Base-by-base conservation (phyloP, 2,888 invertebrate species). In the Marronus borbonicus region DNA sequence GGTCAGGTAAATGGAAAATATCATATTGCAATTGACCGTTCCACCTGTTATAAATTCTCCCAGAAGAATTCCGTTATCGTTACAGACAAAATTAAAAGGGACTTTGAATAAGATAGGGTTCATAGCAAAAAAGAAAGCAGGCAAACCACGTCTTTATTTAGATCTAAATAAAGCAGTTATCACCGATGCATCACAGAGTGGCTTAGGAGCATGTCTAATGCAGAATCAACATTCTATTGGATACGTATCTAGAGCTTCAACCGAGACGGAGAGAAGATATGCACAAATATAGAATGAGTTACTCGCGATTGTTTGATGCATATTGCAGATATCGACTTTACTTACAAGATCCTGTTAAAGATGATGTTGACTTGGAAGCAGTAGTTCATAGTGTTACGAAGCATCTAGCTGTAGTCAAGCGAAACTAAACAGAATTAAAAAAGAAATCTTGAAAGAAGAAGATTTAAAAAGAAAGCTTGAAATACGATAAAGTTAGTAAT, bases 261-360 rank as follows among this genome's bases (percentile, higher is more conserved):
- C 31, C 31, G 31, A 36, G 0, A 36, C 31, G 4, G 31, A 5
- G 31, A 36, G 31, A 36, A 36, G 7, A 36, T 36, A 36, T 5
- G 5, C 31, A 5, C 31, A 36, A 36, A 36, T 36, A 36, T 4
- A 36, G 3, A 7, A 36, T 5, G 31, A 36, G 5, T 75, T 80
- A 60, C 76, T 69, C 20, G 80, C 76, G 5, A 78, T 77, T 58
- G 76, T 62, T 78, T 69, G 10, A 10, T 68, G 20, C 50, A 17
- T 44, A 55, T 76, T 20, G 68, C 76, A 52, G 76, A 76, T 36
- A 55, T 69, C 31, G 31, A 31, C 5, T 31, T 4, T 31, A 4
- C 31, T 31, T 31, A 17, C 68, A 44, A 8, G 65, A 52, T 65
- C 49, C 65, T 39, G 17, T 65, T 65, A 17, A 65, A 36, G 65